Conservation (phyloP, 2,888 invertebrate genomes). For the Meta bourneti region DNA sequence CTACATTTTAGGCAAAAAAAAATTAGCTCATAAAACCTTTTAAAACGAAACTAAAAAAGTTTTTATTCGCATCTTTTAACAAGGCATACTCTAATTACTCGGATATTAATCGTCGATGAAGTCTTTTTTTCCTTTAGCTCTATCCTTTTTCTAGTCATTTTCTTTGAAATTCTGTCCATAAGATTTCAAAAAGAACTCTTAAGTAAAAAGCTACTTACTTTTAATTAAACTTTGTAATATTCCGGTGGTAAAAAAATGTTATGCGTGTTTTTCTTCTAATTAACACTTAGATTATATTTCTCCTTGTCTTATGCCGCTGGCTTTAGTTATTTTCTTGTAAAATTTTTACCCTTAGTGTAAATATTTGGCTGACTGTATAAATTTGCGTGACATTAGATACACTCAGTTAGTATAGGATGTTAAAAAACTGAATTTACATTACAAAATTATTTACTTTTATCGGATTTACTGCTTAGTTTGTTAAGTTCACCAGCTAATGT, state of each 20-base stretch:
- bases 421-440: neutral
- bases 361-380: neutral
- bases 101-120: constrained; percentile 30
- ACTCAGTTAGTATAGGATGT: neutral
- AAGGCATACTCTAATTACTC: constrained; percentile 30
- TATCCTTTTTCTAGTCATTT: constrained; percentile 2
- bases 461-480: too few species aligned
- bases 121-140: neutral
- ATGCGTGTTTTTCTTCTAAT: neutral
- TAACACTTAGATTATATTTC: neutral
- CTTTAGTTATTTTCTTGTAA: neutral
- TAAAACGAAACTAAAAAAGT: neutral
- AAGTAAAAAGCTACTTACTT: neutral
- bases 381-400: neutral
- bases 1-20: neutral
- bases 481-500: too few species aligned
- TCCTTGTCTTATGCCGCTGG: neutral
- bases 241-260: neutral
- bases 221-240: neutral
- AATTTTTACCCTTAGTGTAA: neutral
- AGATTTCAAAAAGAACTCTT: neutral
- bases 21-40: neutral
- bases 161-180: neutral
- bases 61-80: constrained; percentile 32
- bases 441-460: too few species aligned